phyloP scores from a whole-genome alignment of 2,888 invertebrate species.

The Lepidonotus clava region DNA sequence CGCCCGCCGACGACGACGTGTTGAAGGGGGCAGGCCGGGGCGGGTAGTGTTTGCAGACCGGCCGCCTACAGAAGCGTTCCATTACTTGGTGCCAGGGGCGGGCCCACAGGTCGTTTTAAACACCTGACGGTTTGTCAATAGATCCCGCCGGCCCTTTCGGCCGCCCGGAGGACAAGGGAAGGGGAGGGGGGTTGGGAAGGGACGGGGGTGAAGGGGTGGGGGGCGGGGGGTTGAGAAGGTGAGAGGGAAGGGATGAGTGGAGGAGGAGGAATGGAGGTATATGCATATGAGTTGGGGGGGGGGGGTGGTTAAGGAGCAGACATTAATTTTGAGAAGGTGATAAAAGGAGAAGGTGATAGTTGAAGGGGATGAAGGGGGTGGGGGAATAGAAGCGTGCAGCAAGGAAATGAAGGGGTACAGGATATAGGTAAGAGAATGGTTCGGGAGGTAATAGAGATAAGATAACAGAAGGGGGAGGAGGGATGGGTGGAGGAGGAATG shows the following conservation, averaged over 20 bases:
- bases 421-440: too few relatives aligned
- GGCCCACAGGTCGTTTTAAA: background rate
- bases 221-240: background rate
- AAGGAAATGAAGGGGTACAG: background rate
- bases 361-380: too few relatives aligned
- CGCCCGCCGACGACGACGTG: background rate
- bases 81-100: slow-evolving; percentile 1
- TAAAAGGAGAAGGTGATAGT: too few relatives aligned
- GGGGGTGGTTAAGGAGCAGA: too few relatives aligned
- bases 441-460: too few relatives aligned
- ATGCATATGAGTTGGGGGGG: too few relatives aligned
- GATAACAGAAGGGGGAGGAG: too few relatives aligned
- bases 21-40: too few relatives aligned
- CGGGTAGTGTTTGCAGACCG: slow-evolving; percentile 17
- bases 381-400: background rate
- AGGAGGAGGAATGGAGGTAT: too few relatives aligned
- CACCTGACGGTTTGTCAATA: slow-evolving; percentile 29
- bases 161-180: background rate
- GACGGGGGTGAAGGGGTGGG: background rate
- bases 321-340: too few relatives aligned
- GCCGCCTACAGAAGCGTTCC: slow-evolving; percentile 24
- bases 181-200: background rate
- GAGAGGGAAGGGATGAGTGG: too few relatives aligned
- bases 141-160: background rate
- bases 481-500: too few relatives aligned